Conservation (phyloP, 2,888 invertebrate species). For the Loripinus fragilis region DNA sequence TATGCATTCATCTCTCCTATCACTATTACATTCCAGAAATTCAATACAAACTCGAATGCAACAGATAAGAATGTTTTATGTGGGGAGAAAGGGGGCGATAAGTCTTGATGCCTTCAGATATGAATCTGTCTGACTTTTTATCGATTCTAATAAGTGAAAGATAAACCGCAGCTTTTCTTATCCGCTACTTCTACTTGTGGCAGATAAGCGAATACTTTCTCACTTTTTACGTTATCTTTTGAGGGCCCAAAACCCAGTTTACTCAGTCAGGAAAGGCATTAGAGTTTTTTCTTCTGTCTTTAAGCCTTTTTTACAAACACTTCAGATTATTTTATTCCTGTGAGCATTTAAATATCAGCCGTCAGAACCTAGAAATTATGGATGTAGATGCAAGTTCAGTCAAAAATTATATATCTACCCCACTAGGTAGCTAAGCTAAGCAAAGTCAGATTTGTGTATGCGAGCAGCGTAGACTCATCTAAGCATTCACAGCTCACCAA, state of each 20-base stretch:
- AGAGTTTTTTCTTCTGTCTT: no score
- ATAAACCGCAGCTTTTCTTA: conserved; percentile 30
- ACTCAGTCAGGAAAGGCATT: no score
- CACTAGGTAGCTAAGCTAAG: no score
- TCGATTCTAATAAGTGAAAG: conserved; percentile 35
- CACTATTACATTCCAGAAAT: conserved; percentile 36
- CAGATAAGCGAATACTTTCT: conserved; percentile 15
- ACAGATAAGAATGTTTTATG: conserved; percentile 42
- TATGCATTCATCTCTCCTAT: conserved; percentile 18
- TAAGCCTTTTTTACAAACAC: no score
- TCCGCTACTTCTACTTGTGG: conserved; percentile 16
- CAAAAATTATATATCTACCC: no score
- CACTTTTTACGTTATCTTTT: conserved; percentile 8
- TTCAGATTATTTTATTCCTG: no score
- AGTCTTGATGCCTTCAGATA: conserved; percentile 22
- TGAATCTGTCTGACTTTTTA: conserved; percentile 37
- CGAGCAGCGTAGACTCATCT: not conserved
- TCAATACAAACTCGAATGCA: conserved; percentile 34
- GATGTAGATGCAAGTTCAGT: no score
- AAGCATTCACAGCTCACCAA: not conserved
- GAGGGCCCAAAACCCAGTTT: no score
- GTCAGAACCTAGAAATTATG: no score
- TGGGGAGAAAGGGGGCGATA: conserved; percentile 34
- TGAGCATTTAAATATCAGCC: no score
- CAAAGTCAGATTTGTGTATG: no score